phyloP scores from a whole-genome alignment of 2,113 vertebrate genomes.

The Lepus europaeus region DNA sequence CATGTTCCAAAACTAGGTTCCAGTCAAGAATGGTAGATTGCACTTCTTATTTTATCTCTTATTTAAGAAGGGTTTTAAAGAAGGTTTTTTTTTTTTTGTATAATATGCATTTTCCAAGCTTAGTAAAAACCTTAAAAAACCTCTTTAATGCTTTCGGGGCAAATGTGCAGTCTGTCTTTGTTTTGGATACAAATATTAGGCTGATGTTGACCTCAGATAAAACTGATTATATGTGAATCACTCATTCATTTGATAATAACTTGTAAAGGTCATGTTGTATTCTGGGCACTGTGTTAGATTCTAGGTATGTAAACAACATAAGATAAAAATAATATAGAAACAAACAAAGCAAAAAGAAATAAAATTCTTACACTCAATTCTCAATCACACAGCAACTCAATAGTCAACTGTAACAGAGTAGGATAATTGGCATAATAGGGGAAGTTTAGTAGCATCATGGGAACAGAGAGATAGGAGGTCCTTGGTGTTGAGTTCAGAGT shows the following conservation, averaged over 20 bases:
- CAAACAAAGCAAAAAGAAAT: background rate
- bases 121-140: slow-evolving; percentile 19
- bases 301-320: background rate
- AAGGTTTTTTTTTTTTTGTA: background rate
- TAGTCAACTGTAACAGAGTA: background rate
- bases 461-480: background rate
- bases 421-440: background rate
- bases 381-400: background rate
- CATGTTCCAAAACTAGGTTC: background rate
- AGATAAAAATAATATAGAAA: background rate
- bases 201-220: background rate
- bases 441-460: background rate
- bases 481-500: background rate
- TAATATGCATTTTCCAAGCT: background rate
- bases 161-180: slow-evolving; percentile 5
- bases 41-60: slow-evolving; percentile 4
- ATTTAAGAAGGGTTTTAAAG: background rate
- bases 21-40: background rate
- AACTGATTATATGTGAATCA: background rate
- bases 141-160: background rate
- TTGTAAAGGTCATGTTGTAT: background rate
- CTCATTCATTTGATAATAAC: background rate
- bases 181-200: background rate
- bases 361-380: background rate
- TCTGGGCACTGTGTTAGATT: background rate